Conservation (phyloP, 2,113 vertebrate species). For the Thunnus thynnus region DNA sequence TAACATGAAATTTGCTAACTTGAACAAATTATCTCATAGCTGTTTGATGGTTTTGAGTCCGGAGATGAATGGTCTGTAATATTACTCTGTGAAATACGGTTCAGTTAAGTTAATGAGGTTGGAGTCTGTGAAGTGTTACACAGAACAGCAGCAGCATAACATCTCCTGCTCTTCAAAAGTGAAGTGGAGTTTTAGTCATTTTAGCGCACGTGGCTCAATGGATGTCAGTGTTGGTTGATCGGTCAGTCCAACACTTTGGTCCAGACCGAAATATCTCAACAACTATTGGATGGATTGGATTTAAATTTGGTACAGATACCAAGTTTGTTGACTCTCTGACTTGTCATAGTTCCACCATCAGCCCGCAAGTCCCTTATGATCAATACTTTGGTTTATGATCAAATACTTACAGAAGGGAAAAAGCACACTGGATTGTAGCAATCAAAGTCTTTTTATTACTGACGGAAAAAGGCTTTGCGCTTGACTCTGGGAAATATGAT, state of each 20-base stretch:
- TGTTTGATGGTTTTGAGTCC: not conserved
- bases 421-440: too few relatives aligned
- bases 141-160: not conserved
- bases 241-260: not conserved
- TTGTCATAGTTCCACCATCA: too few relatives aligned
- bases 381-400: too few relatives aligned
- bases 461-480: too few relatives aligned
- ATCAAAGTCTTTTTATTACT: too few relatives aligned
- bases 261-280: not conserved
- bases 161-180: not conserved
- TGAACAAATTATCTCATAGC: not conserved
- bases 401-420: too few relatives aligned
- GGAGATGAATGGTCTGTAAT: not conserved
- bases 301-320: not conserved
- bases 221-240: too few relatives aligned
- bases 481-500: too few relatives aligned
- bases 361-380: too few relatives aligned
- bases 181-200: too few relatives aligned
- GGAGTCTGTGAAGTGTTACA: not conserved
- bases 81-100: not conserved
- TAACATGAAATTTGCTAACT: constrained; percentile 33
- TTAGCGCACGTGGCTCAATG: too few relatives aligned
- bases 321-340: too few relatives aligned
- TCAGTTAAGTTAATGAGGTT: not conserved
- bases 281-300: not conserved